Conservation (phyloP, 2,113 vertebrate genomes). For the Cricetomys ansorgei region DNA sequence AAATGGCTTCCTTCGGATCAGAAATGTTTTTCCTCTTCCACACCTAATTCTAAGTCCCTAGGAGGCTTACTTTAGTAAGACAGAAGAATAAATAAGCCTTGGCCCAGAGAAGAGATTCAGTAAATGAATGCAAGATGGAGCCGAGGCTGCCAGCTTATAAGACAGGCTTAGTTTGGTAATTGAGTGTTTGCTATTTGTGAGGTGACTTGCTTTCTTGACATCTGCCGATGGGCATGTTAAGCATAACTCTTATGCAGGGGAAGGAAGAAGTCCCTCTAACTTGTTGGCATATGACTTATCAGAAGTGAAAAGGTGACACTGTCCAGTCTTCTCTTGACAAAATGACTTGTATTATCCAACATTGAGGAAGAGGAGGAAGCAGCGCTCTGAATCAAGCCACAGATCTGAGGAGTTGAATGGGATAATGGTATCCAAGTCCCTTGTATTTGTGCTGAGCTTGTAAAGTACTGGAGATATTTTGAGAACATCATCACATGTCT, state of each 20-base stretch:
- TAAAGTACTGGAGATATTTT: background rate
- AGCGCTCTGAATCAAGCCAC: background rate
- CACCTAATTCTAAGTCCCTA: background rate
- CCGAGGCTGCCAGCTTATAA: background rate
- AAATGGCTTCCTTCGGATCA: background rate
- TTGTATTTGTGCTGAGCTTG: background rate
- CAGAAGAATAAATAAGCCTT: background rate
- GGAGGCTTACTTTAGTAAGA: background rate
- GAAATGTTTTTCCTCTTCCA: background rate
- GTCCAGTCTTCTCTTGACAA: background rate
- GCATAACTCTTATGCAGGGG: background rate
- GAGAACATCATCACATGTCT: background rate
- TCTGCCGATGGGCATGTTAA: background rate
- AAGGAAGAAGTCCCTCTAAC: background rate
- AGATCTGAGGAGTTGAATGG: slow-evolving; percentile 35
- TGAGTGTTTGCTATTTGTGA: slow-evolving; percentile 4
- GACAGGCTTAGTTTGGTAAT: background rate
- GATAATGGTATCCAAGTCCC: background rate
- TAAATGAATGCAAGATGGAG: background rate
- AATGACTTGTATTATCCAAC: background rate
- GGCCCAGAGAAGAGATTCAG: background rate
- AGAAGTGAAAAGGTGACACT: background rate
- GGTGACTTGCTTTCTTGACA: background rate
- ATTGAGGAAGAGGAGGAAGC: background rate
- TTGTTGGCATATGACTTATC: background rate